Evolutionary conservation across 2,888 invertebrate species (phyloP).

Genomic region (Himalopsyche japonica): DNA sequence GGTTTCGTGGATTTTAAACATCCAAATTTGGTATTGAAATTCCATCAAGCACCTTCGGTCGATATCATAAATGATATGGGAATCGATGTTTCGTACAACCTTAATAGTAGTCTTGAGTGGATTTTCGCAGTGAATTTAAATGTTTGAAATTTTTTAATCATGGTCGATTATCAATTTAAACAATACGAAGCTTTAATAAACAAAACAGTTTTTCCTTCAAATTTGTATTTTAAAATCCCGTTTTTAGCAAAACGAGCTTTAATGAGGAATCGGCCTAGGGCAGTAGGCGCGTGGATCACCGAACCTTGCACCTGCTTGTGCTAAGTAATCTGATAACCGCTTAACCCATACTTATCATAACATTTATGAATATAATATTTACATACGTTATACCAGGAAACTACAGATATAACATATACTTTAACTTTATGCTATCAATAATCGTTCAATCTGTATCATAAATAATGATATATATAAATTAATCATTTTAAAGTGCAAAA

Average conservation of each 20-base stretch:
- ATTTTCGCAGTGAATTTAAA: too few species aligned
- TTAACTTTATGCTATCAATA: background rate
- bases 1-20: too few species aligned
- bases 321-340: constrained; percentile 23
- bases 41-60: too few species aligned
- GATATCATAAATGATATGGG: too few species aligned
- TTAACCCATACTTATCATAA: constrained; percentile 30
- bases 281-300: constrained; percentile 8
- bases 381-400: constrained; percentile 19
- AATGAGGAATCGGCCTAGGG: constrained; percentile 21
- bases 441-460: background rate
- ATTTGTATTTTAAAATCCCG: constrained; percentile 22
- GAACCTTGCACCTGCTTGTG: constrained; percentile 30
- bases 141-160: too few species aligned
- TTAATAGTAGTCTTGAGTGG: too few species aligned
- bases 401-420: background rate
- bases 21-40: too few species aligned
- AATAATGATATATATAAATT: background rate
- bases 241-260: constrained; percentile 19
- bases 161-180: too few species aligned
- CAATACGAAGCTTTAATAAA: too few species aligned
- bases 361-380: constrained; percentile 25
- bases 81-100: too few species aligned
- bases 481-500: too few species aligned
- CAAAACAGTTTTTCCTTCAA: too few species aligned